Conservation (phyloP, 2,797 vertebrate genomes). For the Pristis pectinata region DNA sequence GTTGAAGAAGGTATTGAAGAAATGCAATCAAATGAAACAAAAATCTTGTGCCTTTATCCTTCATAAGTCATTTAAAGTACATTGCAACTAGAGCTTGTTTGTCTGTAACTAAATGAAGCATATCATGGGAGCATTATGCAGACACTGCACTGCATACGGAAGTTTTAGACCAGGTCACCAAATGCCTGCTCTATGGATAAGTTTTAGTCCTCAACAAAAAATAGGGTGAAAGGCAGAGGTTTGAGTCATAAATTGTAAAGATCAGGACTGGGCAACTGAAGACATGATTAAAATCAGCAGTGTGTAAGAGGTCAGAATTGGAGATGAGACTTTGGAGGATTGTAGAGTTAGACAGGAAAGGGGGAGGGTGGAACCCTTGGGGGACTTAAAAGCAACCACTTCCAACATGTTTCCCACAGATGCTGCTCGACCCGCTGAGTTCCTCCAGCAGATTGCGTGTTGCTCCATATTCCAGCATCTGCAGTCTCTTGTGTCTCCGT, state of each 20-base stretch:
- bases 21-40: too few species aligned
- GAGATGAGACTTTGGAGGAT: background rate
- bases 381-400: background rate
- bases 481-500: too few species aligned
- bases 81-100: too few species aligned
- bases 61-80: too few species aligned
- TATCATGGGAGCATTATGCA: background rate
- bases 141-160: too few species aligned
- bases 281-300: background rate
- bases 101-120: background rate
- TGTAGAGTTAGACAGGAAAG: background rate
- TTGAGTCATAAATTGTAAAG: background rate
- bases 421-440: too few species aligned
- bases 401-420: background rate
- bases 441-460: too few species aligned
- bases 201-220: too few species aligned
- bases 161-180: background rate
- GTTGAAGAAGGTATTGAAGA: background rate
- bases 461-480: too few species aligned
- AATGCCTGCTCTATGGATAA: background rate
- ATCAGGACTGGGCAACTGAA: background rate
- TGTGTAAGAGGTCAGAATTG: background rate
- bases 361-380: background rate
- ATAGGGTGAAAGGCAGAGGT: too few species aligned
- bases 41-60: too few species aligned